Percentiles rank a stretch among this genome's conserved stretches.
Evolutionary conservation across 2,113 vertebrate species (phyloP).

Genomic region (Physeter macrocephalus): DNA sequence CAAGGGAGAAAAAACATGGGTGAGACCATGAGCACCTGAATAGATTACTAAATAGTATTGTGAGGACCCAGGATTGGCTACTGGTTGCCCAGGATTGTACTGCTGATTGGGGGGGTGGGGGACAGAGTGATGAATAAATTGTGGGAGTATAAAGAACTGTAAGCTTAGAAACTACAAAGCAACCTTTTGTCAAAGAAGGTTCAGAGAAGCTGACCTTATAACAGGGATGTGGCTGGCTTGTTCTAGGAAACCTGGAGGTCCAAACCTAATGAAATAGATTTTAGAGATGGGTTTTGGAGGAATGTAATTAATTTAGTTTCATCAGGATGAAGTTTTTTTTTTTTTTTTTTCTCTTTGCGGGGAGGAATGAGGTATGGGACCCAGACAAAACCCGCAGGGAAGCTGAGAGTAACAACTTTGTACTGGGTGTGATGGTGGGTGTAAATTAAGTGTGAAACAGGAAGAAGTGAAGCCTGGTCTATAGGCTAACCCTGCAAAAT

Average conservation of each 20-base stretch:
- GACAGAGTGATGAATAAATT: background rate
- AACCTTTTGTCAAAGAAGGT: background rate
- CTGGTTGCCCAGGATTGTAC: background rate
- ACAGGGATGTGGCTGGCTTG: background rate
- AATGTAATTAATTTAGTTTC: background rate
- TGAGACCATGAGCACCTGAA: background rate
- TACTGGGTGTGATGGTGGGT: background rate
- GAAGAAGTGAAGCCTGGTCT: background rate
- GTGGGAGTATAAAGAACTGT: background rate
- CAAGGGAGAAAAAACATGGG: background rate
- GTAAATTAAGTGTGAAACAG: background rate
- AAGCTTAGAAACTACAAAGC: background rate
- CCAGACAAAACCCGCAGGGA: background rate
- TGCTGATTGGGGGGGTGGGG: background rate
- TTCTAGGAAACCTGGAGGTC: background rate
- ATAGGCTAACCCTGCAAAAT: background rate
- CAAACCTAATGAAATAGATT: constrained; percentile 12
- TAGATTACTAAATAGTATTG: background rate
- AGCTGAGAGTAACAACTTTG: background rate
- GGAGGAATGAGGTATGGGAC: background rate
- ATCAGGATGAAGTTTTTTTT: background rate
- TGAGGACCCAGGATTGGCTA: background rate
- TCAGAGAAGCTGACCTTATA: background rate
- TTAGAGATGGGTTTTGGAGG: background rate
- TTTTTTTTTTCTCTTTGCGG: background rate